Base-by-base conservation (phyloP, 1,140 invertebrate genomes). In the Drosophila mayri region DNA sequence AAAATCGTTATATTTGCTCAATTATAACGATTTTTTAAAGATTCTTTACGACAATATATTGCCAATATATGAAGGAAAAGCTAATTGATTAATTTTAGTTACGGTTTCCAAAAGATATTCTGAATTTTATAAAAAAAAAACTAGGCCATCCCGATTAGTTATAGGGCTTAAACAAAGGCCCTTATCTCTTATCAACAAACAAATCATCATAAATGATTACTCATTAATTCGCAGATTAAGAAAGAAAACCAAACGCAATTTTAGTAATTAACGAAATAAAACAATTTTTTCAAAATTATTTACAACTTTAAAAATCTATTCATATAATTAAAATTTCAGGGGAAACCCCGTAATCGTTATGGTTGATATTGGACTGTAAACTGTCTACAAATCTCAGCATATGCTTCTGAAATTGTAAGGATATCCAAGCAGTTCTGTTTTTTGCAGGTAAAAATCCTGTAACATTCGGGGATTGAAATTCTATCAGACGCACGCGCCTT, bases 401-500 rank as follows among this genome's bases (percentile, higher is more conserved):
- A 18, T 20, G 11, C 41, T 11, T 2, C 9, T 6, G 11, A 28
- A n/a, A n/a, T 6, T 28, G 16, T 3, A 49, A 11, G 16, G 25
- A 30, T 9, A 22, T n/a, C 0, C 9, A 12, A 18, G 28, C 3
- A 1, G 16, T 18, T 54, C 4, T 9, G 14, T 16, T 8, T 10
- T 18, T 41, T 7, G 9, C 40, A 30, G 57, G 25, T 30, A 8
- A 12, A 59, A 37, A 20, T 59, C 37, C 32, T 44, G n/a, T 12
- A 14, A 20, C 47, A 67, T 22, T 35, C 41, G 14, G 16, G 3
- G 5, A 18, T 22, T 12, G 44, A 37, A 58, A 50, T 60, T 30
- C 22, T 59, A 41, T n/a, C 20, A 20, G 14, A 43, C 35, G 28
- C 68, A 72, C 66, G 68, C 68, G 68, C 44, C 68, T 49, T 25